These are phyloP conservation scores for Thalpophila matura DNA, from an alignment of 2,888 invertebrate species.

Conservation along the genomic window DNA sequence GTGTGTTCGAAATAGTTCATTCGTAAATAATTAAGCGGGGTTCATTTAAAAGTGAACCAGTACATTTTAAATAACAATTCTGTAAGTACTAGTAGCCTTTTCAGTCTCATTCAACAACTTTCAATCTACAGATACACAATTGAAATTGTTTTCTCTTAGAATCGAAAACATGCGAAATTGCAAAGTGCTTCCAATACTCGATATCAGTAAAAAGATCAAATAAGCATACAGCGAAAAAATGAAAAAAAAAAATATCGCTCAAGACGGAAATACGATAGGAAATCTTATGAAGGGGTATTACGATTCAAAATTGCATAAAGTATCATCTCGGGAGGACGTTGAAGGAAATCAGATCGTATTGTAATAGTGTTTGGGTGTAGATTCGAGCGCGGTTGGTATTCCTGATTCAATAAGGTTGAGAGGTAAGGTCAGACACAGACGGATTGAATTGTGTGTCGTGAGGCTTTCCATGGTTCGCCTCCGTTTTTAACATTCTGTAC, in stretches of 20 bases:
- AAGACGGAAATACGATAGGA: slow-evolving; percentile 56
- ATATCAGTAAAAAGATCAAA: slow-evolving; percentile 67
- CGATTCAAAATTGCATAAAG: slow-evolving; percentile 56
- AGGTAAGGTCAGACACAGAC: slow-evolving; percentile 65
- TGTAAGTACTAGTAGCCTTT: neutral
- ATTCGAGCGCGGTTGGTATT: slow-evolving; percentile 57
- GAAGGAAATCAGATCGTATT: slow-evolving; percentile 67
- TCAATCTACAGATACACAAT: slow-evolving; percentile 38
- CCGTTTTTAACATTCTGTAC: slow-evolving; percentile 49
- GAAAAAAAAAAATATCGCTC: slow-evolving; percentile 51
- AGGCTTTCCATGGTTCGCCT: slow-evolving; percentile 58
- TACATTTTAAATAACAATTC: slow-evolving; percentile 6
- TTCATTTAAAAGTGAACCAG: neutral
- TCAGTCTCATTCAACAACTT: slow-evolving; percentile 21
- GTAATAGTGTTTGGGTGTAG: slow-evolving; percentile 61
- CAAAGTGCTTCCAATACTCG: slow-evolving; percentile 59
- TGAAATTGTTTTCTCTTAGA: slow-evolving; percentile 58
- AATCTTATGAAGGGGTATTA: slow-evolving; percentile 57
- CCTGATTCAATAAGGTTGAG: slow-evolving; percentile 71
- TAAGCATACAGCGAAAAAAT: slow-evolving; percentile 63
- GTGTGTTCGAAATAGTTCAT: neutral
- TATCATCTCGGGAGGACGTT: slow-evolving; percentile 21
- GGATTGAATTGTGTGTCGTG: slow-evolving; percentile 71
- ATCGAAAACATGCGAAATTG: slow-evolving; percentile 60
- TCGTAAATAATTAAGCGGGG: neutral